Conservation (phyloP, 2,113 vertebrate genomes). For the Charina bottae region DNA sequence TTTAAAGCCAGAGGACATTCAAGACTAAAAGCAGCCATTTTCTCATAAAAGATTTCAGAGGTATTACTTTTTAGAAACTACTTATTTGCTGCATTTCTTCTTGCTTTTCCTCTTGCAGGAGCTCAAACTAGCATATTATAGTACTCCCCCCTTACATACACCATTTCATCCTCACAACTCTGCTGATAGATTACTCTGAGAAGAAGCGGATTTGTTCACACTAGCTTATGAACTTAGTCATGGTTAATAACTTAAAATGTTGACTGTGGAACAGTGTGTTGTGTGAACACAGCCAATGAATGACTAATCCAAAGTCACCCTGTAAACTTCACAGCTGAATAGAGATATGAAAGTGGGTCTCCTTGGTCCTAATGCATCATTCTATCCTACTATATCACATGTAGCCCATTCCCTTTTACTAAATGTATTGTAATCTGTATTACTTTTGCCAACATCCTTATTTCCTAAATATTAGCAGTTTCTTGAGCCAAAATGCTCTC, state of each 20-base stretch:
- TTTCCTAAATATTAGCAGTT: neutral
- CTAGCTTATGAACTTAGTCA: neutral
- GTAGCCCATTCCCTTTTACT: neutral
- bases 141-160: neutral
- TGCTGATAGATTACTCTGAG: neutral
- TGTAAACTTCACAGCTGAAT: neutral
- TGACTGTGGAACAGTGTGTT: neutral
- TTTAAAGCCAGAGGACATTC: neutral
- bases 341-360: neutral
- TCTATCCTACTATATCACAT: neutral
- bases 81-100: neutral
- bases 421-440: neutral
- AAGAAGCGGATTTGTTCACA: neutral
- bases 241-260: neutral
- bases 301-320: neutral
- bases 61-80: neutral
- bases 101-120: neutral
- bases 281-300: neutral
- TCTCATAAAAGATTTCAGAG: neutral
- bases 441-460: neutral
- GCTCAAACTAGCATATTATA: neutral
- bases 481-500: neutral
- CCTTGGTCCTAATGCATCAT: neutral
- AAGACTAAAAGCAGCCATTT: neutral
- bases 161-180: neutral